These are phyloP conservation scores for Porites lutea DNA, from an alignment of 64 coral and sea anemone genomes.

Conservation along the genomic window DNA sequence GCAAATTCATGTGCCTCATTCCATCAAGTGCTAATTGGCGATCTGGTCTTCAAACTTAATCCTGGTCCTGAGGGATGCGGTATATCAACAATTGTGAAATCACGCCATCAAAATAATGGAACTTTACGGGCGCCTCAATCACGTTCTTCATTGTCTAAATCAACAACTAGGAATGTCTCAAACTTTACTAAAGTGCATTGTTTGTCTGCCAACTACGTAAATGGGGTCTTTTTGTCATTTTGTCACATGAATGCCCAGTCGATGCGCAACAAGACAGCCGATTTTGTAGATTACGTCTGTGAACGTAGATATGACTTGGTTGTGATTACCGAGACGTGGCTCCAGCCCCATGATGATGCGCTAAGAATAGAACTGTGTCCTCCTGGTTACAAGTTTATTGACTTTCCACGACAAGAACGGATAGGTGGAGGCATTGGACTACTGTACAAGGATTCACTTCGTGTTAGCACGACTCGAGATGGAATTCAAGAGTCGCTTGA, in stretches of 20 bases:
- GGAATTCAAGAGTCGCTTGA: too few species aligned
- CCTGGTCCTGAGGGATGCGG: not conserved
- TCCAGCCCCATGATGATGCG: not conserved
- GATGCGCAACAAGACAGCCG: slow-evolving; percentile 10
- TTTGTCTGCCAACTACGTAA: not conserved
- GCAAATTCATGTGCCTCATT: not conserved
- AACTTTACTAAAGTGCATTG: slow-evolving; percentile 1
- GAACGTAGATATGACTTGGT: slow-evolving; percentile 15
- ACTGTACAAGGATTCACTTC: too few species aligned
- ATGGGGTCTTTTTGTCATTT: not conserved
- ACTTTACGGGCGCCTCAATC: slow-evolving; percentile 1
- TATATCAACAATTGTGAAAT: slow-evolving; percentile 2
- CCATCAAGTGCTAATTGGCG: not conserved
- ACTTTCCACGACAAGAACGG: not conserved
- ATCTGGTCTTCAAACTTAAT: slow-evolving; percentile 16
- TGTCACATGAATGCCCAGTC: slow-evolving; percentile 39
- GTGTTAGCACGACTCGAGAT: too few species aligned
- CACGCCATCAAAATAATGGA: not conserved
- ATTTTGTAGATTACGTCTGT: slow-evolving; percentile 43
- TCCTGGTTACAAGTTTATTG: too few species aligned
- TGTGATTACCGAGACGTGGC: slow-evolving; percentile 40
- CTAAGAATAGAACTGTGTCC: not conserved
- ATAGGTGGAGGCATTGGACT: slow-evolving; percentile 33
- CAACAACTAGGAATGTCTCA: slow-evolving; percentile 4
- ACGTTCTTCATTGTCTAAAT: slow-evolving; percentile 7